Conservation (phyloP, 1,140 invertebrate genomes). For the Tigriopus japonicus region DNA sequence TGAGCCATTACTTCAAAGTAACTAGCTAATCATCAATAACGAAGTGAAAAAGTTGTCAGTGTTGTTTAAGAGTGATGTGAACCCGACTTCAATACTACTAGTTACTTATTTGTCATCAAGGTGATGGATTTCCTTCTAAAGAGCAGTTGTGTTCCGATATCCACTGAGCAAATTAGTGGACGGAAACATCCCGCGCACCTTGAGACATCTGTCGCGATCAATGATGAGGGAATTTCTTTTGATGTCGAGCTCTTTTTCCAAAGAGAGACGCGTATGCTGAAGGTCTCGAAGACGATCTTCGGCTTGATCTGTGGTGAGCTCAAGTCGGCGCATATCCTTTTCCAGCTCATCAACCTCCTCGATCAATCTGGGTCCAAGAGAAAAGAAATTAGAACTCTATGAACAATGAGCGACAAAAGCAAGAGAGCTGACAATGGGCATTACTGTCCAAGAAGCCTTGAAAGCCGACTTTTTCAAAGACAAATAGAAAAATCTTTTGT, state of each 20-base stretch:
- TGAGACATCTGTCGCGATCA: slow-evolving; percentile 6
- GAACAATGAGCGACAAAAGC: not conserved
- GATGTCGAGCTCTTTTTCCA: slow-evolving; percentile 9
- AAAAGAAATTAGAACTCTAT: not conserved
- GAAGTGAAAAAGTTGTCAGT: no score
- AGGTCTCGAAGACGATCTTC: slow-evolving; percentile 4
- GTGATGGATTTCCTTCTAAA: no score
- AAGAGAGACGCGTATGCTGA: not conserved
- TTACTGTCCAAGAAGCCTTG: no score
- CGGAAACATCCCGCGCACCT: not conserved
- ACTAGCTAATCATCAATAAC: no score
- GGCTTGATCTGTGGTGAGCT: not conserved
- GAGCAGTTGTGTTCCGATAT: not conserved
- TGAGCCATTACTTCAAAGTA: no score
- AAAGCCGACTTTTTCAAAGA: no score
- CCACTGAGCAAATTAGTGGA: not conserved
- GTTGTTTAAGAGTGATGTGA: no score
- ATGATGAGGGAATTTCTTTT: slow-evolving; percentile 8
- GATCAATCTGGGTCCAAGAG: not conserved
- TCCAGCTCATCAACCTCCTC: slow-evolving; percentile 11
- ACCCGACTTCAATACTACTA: no score
- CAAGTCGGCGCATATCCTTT: not conserved
- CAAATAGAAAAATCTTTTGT: no score
- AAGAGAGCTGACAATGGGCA: not conserved
- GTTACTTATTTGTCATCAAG: no score